phyloP scores from a whole-genome alignment of 2,113 vertebrate genomes.

The Lasiurus borealis region DNA sequence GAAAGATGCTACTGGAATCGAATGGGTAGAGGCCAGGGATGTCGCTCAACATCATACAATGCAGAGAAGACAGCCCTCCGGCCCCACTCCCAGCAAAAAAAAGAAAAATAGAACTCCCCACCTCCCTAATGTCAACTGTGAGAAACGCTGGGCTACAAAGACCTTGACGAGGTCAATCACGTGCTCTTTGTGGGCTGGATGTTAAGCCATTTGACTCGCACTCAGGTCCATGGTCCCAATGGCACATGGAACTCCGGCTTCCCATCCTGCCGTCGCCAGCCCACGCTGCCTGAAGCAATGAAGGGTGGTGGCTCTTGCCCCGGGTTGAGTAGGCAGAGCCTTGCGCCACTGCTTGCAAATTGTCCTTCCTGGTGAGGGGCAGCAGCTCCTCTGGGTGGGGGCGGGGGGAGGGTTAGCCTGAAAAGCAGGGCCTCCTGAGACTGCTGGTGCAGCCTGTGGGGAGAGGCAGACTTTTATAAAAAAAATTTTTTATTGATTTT shows the following conservation, averaged over 20 bases:
- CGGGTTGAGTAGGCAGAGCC: no score
- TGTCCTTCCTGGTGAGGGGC: not conserved
- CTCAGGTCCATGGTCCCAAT: fast-evolving
- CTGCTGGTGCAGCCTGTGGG: fast-evolving
- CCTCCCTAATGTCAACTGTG: not conserved
- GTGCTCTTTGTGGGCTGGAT: not conserved
- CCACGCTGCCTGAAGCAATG: not conserved
- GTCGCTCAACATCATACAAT: not conserved
- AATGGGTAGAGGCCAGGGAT: not conserved
- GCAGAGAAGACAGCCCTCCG: fast-evolving
- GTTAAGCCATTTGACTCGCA: not conserved
- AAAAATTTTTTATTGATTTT: no score
- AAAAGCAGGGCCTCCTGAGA: not conserved
- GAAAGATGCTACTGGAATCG: not conserved
- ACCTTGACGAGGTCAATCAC: fast-evolving
- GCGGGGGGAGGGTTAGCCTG: not conserved
- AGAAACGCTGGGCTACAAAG: fast-evolving
- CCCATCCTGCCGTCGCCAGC: no score
- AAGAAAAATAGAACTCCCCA: not conserved
- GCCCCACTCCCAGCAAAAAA: no score
- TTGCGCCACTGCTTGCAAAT: not conserved
- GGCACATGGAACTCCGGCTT: not conserved
- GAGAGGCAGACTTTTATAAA: not conserved
- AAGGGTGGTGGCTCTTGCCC: not conserved
- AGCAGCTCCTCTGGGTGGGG: not conserved